Evolutionary conservation across 2,888 invertebrate genomes (phyloP).

Genomic region (Drosophila recens): DNA sequence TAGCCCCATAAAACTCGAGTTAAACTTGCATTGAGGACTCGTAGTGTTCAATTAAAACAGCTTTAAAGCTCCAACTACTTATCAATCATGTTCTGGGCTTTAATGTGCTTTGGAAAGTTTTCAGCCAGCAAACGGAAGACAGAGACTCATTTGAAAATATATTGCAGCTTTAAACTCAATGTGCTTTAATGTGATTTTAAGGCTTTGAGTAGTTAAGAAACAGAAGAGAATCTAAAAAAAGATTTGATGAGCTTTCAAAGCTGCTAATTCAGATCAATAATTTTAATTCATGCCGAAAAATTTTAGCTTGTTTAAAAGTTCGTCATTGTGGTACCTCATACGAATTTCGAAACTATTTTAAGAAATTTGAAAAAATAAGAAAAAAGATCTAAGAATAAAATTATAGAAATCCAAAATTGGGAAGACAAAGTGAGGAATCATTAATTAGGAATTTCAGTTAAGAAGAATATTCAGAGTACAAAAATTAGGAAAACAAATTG

Average conservation of each 20-base stretch:
- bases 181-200: too few species aligned
- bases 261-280: neutral
- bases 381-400: too few species aligned
- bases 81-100: neutral
- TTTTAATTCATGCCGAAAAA: neutral
- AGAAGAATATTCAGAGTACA: too few species aligned
- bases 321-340: too few species aligned
- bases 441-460: too few species aligned
- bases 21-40: neutral
- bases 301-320: neutral
- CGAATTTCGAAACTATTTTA: too few species aligned
- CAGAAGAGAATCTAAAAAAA: neutral
- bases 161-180: neutral
- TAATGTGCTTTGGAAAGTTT: neutral
- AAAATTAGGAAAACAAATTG: too few species aligned
- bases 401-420: too few species aligned
- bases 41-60: neutral
- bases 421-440: too few species aligned
- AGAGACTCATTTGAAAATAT: neutral
- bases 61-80: neutral
- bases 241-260: neutral
- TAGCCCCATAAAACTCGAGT: neutral
- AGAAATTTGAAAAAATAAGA: too few species aligned
- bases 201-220: neutral
- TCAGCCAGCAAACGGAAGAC: too few species aligned